Percentiles rank a stretch among this genome's conserved stretches.
Conservation (phyloP, 2,113 vertebrate genomes). For the Lathamus discolor region DNA sequence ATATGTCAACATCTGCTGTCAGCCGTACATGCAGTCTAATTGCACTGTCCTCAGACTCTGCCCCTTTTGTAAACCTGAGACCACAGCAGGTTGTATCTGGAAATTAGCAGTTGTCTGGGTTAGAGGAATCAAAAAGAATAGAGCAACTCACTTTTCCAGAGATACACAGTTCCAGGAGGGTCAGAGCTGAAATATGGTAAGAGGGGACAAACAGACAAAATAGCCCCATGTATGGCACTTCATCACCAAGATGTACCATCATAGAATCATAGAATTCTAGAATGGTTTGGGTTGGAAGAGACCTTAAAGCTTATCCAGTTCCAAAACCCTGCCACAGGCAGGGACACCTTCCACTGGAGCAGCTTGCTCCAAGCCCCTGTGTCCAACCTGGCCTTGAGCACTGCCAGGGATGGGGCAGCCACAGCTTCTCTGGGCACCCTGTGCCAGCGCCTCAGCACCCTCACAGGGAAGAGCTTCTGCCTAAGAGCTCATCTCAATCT, state of each 20-base stretch:
- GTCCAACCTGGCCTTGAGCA: background rate
- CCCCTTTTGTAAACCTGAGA: background rate
- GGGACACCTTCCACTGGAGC: background rate
- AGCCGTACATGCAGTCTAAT: background rate
- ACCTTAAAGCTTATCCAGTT: background rate
- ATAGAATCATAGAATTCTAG: background rate
- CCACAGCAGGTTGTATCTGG: background rate
- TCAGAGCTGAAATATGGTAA: background rate
- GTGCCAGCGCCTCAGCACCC: background rate
- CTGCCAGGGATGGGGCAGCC: background rate
- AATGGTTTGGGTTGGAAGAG: background rate
- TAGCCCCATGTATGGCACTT: background rate
- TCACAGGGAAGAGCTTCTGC: background rate
- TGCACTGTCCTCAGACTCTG: background rate
- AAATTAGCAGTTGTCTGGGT: background rate
- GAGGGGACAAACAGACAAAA: background rate
- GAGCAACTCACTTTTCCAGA: background rate
- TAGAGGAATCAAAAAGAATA: background rate
- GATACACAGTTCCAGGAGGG: background rate
- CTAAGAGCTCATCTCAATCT: background rate
- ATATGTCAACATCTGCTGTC: background rate
- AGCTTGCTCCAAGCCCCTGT: background rate
- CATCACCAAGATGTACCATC: background rate
- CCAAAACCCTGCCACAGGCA: background rate
- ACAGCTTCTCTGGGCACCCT: background rate